Evolutionary conservation across 2,113 vertebrate genomes (phyloP), one percentile per base, ranked within the genome.

Genomic region (Centropristis striata): DNA sequence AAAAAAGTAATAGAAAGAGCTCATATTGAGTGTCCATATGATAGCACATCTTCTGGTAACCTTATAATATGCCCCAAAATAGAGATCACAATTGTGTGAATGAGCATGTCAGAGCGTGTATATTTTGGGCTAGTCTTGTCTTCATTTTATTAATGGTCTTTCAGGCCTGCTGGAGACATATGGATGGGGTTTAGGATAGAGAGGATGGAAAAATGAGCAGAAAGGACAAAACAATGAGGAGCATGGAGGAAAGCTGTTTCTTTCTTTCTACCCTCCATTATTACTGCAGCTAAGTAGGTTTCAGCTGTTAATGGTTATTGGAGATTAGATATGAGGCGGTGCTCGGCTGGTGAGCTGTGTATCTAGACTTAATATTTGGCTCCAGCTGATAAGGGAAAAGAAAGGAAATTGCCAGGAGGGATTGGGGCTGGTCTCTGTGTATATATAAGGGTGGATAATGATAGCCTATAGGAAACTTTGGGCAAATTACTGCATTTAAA

Each of bases 221-320:
- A 7, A 32, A 21, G 14, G 15, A 55, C 27, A 55, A 55, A 21
- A 39, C 32, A n/a, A 12, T 16, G 28, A 57, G 60, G 36, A 50
- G 20, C 42, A 59, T 12, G 16, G 8, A 41, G 47, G 41, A 70
- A 36, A 23, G 23, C 42, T 74, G 32, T 32, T 65, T 21, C 20
- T 0, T 0, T 15, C 27, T 13, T 12, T 23, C 10, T 44, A 5
- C 21, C 23, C 49, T 59, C 37, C 32, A 0, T 23, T 49, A 16
- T 60, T 59, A 59, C 70, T 46, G 41, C 71, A 73, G 78, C 61
- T 65, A 55, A 61, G 18, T 11, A 13, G 0, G 12, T 58, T 47
- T 65, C 85, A 81, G 65, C 72, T 81, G 78, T 75, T 85, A 59
- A 77, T 77, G 61, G 39, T 84, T 84, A 80, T 76, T 69, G 37